Conservation (phyloP, 2,888 invertebrate genomes). For the Ectobius pallidus region DNA sequence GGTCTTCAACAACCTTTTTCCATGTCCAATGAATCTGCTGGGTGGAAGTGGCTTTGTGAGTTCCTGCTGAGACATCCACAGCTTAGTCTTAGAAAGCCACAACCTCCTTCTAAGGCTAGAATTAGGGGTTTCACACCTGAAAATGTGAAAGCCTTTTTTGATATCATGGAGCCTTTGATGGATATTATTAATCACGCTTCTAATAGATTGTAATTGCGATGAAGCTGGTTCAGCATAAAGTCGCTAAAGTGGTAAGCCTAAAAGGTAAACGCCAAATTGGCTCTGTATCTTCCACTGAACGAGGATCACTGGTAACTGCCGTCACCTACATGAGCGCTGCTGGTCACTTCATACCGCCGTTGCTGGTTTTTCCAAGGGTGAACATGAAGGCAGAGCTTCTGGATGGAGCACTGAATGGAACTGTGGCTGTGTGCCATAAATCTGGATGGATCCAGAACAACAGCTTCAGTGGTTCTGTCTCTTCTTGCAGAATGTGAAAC, state of each 20-base stretch:
- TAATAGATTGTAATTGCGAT: not conserved
- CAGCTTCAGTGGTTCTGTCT: slow-evolving; percentile 49
- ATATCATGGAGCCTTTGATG: not conserved
- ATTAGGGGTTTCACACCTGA: too few species aligned
- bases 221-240: slow-evolving; percentile 38
- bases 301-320: slow-evolving; percentile 48
- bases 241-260: too few species aligned
- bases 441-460: slow-evolving; percentile 49
- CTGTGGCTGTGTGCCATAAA: slow-evolving; percentile 47
- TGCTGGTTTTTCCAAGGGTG: not conserved
- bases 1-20: not conserved
- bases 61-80: not conserved
- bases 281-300: too few species aligned
- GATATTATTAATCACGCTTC: not conserved
- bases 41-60: not conserved
- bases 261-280: too few species aligned
- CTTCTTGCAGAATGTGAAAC: slow-evolving; percentile 47
- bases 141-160: not conserved
- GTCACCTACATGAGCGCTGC: slow-evolving; percentile 48
- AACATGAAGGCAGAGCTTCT: slow-evolving; percentile 35
- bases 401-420: slow-evolving; percentile 48
- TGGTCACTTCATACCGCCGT: slow-evolving; percentile 18
- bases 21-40: not conserved
- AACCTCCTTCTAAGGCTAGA: too few species aligned
- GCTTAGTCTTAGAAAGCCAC: not conserved